Base-by-base conservation (phyloP, 2,113 vertebrate genomes). In the Peromyscus leucopus region DNA sequence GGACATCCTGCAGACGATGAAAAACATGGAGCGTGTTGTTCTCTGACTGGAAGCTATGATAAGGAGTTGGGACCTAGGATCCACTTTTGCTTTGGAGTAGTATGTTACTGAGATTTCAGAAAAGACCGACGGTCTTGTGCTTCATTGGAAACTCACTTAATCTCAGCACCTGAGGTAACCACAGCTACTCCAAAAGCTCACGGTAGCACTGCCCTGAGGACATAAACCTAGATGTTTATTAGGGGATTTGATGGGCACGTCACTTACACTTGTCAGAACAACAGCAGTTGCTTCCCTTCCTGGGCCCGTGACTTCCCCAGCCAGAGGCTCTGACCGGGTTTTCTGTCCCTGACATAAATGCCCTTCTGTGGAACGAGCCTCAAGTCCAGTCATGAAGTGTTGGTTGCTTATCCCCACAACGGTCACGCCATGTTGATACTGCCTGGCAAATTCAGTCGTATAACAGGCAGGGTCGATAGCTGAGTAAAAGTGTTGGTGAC, bases 11-110 rank as follows among this genome's bases (percentile, higher is more conserved):
- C 89, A 63, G 61, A 48, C 2, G n/a, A 22, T 65, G 15, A 24
- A 63, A 86, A 48, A 31, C 67, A 0, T 48, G 57, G 72, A 59
- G 12, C 33, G 86, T 55, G 8, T n/a, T 19, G 21, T 90, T 61
- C 85, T 51, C 69, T 94, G 83, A 95, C 39, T 36, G 36, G 80
- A 74, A 65, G 46, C 89, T 95, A 88, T 48, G 76, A 88, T 88
- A 24, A 75, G 36, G 83, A 74, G 26, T 82, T 89, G 39, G 69
- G 91, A 42, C 90, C 84, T 74, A 74, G 82, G 91, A 86, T 91
- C 51, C 2, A 16, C 65, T 94, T 95, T 93, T 46, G 92, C 63
- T 90, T 57, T 33, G 63, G 74, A 59, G 12, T 33, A 91, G 90
- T 61, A 15, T 2, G 17, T 89, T 82, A 24, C 74, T 91, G 87